These are phyloP conservation scores for Glyptemys insculpta DNA, from an alignment of 2,797 vertebrate genomes.

Conservation along the genomic window DNA sequence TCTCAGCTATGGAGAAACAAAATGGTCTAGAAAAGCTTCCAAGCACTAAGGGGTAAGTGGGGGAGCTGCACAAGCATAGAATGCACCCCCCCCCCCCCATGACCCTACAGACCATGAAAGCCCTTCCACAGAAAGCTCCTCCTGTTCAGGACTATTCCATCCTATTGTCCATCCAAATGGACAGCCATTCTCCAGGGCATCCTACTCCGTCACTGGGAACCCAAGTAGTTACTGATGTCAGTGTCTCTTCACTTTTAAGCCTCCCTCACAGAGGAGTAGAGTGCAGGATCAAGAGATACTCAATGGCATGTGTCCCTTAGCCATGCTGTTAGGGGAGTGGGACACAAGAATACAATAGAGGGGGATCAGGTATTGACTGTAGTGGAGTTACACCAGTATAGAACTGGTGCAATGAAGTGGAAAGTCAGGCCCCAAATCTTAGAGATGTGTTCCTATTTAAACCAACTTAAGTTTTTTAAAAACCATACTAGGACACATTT, in stretches of 20 bases:
- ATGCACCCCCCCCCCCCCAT: rapidly evolving
- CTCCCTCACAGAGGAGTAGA: neutral
- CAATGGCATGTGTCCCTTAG: neutral
- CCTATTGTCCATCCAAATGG: rapidly evolving
- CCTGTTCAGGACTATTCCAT: neutral
- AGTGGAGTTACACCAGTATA: neutral
- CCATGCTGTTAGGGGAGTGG: neutral
- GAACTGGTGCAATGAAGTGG: neutral
- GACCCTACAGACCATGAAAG: too few species aligned
- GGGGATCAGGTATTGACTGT: neutral
- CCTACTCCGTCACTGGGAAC: neutral
- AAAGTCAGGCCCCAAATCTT: neutral
- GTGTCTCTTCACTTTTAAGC: neutral
- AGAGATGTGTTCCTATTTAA: too few species aligned
- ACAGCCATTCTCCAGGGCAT: neutral
- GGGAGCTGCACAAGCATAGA: neutral
- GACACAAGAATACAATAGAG: neutral
- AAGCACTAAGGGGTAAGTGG: neutral
- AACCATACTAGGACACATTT: neutral
- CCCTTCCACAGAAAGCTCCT: too few species aligned
- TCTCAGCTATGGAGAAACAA: neutral
- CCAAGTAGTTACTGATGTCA: neutral
- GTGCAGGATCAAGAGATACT: rapidly evolving
- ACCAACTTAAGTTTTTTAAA: neutral
- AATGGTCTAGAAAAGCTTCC: neutral